Base-by-base conservation (phyloP, 2,797 vertebrate genomes). In the Sciaenops ocellatus region DNA sequence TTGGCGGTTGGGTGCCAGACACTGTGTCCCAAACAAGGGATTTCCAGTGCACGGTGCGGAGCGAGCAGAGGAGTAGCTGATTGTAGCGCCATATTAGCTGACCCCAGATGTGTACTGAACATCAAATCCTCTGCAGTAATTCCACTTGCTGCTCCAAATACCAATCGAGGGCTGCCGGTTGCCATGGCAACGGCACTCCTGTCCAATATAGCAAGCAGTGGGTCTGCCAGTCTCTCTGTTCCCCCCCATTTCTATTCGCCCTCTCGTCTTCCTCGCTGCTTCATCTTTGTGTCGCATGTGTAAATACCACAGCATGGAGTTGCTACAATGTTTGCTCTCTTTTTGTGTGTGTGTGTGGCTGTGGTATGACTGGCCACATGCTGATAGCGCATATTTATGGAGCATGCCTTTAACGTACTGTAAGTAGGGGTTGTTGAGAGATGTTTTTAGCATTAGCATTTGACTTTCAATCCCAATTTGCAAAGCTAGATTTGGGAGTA, bases 121-220 rank as follows among this genome's bases (percentile, higher is more conserved):
- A 94, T 94, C 89, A 94, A 95, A 94, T 95, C 93, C 94, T 95
- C 94, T 86, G 92, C 94, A 94, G 95, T 93, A 91, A 95, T 95
- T 95, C 94, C 89, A 85, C 92, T 90, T 84, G 55, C 93, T 94
- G 95, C 94, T 96, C 94, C 93, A 95, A 95, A 96, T 95, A 95
- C 94, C 94, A 90, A 95, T 92, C 77, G 79, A 92, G 91, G 85
- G 91, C 89, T 88, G 89, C 92, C 76, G 93, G 95, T 96, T 95
- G 91, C 95, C 90, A 90, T 92, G 92, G 94, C 88, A 96, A 96
- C 94, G 90, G 89, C 93, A 95, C 94, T 96, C 94, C 93, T 93
- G 92, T 94, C 94, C 88, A 92, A 95, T 94, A 93, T 89, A 92
- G 93, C 65, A 55, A 93, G 94, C 90, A 83, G 91, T 81, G 81